phyloP scores from a whole-genome alignment of 2,113 vertebrate genomes.

The Prietella phreatophila region DNA sequence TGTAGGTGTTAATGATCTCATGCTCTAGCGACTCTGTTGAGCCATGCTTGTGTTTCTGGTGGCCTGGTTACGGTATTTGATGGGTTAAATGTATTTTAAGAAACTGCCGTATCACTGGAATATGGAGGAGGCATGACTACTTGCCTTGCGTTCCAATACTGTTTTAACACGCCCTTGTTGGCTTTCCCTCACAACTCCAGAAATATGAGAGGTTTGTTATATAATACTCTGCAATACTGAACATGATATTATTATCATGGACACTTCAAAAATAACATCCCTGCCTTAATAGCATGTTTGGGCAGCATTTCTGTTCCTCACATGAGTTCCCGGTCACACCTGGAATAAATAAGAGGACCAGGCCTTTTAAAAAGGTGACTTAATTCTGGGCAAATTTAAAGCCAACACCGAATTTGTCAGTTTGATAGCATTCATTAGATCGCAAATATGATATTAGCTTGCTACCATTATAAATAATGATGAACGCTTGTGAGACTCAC shows the following conservation, averaged over 20 bases:
- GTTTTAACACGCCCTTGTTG: conserved; percentile 31
- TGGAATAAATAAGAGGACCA: background rate
- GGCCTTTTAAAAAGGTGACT: background rate
- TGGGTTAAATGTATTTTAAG: conserved; percentile 67
- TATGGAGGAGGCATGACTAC: background rate
- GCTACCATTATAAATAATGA: too few relatives aligned
- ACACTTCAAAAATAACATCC: conserved; percentile 7
- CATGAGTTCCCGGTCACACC: background rate
- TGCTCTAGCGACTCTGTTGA: conserved; percentile 56
- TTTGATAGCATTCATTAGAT: background rate
- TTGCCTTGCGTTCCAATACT: conserved; percentile 20
- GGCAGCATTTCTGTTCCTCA: background rate
- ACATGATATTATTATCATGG: conserved; percentile 27
- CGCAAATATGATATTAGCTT: background rate
- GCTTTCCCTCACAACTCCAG: conserved; percentile 17
- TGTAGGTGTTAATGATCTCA: conserved; percentile 66
- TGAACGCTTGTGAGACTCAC: too few relatives aligned
- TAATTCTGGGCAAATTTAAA: background rate
- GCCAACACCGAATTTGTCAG: too few relatives aligned
- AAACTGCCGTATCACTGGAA: conserved; percentile 64
- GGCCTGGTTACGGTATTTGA: conserved; percentile 55
- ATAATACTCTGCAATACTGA: conserved; percentile 17
- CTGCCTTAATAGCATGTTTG: conserved; percentile 17
- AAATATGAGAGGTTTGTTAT: conserved; percentile 20
- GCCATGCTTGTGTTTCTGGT: conserved; percentile 49